Percentiles rank a stretch among this genome's conserved stretches.
These are phyloP conservation scores for Drosophila arizonae DNA, from an alignment of 1,140 invertebrate species.

Conservation along the genomic window DNA sequence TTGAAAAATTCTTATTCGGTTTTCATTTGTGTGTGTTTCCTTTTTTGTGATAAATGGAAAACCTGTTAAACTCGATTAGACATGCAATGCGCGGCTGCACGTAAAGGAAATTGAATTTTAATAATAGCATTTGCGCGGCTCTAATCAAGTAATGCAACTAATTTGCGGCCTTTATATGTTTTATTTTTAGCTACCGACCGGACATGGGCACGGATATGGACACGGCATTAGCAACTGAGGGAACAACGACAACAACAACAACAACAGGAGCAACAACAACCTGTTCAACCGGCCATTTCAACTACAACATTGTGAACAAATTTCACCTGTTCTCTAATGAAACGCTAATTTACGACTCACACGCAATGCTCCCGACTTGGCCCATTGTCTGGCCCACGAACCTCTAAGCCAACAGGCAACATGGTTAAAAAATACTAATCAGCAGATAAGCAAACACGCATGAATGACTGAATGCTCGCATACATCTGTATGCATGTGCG, in stretches of 20 bases:
- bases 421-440: constrained; percentile 8
- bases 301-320: constrained; percentile 78
- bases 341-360: constrained; percentile 73
- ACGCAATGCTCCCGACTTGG: constrained; percentile 43
- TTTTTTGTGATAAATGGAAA: constrained; percentile 44
- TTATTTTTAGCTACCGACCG: constrained; percentile 5
- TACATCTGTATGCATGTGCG: too few species aligned
- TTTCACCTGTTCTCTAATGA: constrained; percentile 75
- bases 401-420: background rate
- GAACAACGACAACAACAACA: background rate
- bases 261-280: background rate
- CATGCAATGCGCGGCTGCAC: constrained; percentile 56
- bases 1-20: constrained; percentile 40
- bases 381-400: constrained; percentile 29
- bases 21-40: constrained; percentile 8
- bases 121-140: constrained; percentile 62
- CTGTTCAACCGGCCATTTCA: constrained; percentile 19
- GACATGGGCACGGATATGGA: constrained; percentile 18
- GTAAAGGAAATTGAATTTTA: constrained; percentile 73
- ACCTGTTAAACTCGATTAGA: constrained; percentile 76
- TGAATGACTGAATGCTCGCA: background rate
- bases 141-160: constrained; percentile 79
- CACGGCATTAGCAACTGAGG: constrained; percentile 4
- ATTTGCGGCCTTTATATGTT: constrained; percentile 35
- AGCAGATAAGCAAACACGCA: constrained; percentile 10